Percentiles rank a stretch among this genome's conserved stretches.
These are phyloP conservation scores for Eriocheir sinensis DNA, from an alignment of 1,140 invertebrate species.

Conservation along the genomic window DNA sequence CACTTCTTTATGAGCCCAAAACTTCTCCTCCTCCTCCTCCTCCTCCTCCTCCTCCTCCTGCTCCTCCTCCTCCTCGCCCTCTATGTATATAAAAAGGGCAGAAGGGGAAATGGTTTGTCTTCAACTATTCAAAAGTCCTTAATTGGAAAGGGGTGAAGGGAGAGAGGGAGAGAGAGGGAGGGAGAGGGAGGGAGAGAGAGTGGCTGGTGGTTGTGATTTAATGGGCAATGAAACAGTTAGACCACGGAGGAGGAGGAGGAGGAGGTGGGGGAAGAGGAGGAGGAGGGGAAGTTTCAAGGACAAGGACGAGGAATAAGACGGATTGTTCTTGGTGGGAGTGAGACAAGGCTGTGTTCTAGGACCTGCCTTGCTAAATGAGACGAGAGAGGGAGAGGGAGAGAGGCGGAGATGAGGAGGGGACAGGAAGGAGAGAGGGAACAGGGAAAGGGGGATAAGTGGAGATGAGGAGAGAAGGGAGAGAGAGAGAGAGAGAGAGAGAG, in stretches of 20 bases:
- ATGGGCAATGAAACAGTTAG: slow-evolving; percentile 33
- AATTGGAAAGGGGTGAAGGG: slow-evolving; percentile 1
- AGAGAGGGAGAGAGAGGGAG: neutral
- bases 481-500: neutral
- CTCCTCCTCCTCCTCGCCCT: neutral
- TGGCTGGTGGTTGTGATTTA: neutral
- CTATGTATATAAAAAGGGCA: neutral
- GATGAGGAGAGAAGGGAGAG: too few species aligned
- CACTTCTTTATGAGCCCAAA: too few species aligned
- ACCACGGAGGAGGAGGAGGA: slow-evolving; percentile 23
- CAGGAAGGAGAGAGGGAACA: neutral
- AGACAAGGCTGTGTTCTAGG: slow-evolving; percentile 20
- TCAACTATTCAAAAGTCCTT: slow-evolving; percentile 34
- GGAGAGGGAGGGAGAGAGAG: neutral
- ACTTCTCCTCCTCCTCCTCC: too few species aligned
- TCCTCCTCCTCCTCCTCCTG: too few species aligned
- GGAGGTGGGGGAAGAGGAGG: too few species aligned
- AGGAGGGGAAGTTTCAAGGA: slow-evolving; percentile 26
- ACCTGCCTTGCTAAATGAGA: neutral
- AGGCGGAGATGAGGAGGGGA: neutral
- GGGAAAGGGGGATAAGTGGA: neutral
- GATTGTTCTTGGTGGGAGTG: neutral
- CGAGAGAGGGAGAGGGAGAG: neutral
- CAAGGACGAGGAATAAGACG: too few species aligned
- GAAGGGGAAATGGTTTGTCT: slow-evolving; percentile 21